Evolutionary conservation across 2,797 vertebrate species (phyloP), one percentile per base, ranked within the genome.

Genomic region (Myotis planiceps): DNA sequence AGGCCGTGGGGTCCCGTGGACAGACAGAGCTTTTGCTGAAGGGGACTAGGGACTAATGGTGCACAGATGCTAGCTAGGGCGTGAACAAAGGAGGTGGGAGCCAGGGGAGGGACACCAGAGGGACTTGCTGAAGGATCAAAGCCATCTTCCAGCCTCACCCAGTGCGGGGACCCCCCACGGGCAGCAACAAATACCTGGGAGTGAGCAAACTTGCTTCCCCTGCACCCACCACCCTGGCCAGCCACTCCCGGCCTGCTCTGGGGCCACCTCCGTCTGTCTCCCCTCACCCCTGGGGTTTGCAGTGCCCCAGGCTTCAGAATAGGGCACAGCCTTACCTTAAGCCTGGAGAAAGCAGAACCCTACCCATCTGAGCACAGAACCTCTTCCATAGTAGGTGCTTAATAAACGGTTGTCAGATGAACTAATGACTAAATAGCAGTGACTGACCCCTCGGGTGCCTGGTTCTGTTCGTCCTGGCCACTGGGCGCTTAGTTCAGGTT

Each of bases 81-180:
- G 1, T 6, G 23, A 45, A 66, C 74, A 34, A 51, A 39, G 55
- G 72, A 27, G 12, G 58, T 3, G 18, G 55, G 39, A 39, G 12
- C 65, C 13, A 21, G 9, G 60, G 42, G 9, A 45, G 12, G 13
- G 21, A 34, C 5, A 0, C 4, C 0, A 1, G 7, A 71, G 69
- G 10, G 27, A 13, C 83, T 68, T 88, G 58, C 1, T n/a, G 1
- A 18, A 8, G 21, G 60, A 74, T 72, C 47, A 60, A 53, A 88
- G 47, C 39, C 47, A 19, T 51, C 53, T 82, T 51, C 66, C n/a
- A 87, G 29, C 66, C 12, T 21, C 32, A 14, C 16, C 27, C n/a
- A 34, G 68, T 7, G 2, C 37, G 45, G 45, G 51, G 80, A 66
- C 7, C 47, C 23, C 32, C 78, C 34, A 34, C 32, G 69, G 25